Evolutionary conservation across 2,113 vertebrate genomes (phyloP).

Genomic region (Emydocephalus ijimae): DNA sequence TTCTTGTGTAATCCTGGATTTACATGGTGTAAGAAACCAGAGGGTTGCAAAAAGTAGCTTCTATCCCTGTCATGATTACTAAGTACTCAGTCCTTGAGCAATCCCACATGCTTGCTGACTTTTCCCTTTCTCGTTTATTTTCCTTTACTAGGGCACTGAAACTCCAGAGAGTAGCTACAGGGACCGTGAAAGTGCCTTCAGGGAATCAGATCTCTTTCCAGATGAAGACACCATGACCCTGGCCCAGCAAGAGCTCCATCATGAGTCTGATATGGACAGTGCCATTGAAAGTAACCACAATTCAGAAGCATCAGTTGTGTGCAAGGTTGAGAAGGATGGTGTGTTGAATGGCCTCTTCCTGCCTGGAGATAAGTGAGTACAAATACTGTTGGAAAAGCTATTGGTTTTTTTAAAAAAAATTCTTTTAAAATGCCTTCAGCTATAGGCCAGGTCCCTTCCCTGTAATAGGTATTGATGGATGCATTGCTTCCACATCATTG

Average conservation of each 20-base stretch:
- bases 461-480: neutral
- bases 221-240: slow-evolving; percentile 78
- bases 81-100: neutral
- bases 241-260: slow-evolving; percentile 71
- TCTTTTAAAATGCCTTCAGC: neutral
- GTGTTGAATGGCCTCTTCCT: slow-evolving; percentile 79
- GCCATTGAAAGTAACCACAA: slow-evolving; percentile 83
- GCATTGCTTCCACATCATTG: neutral
- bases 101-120: neutral
- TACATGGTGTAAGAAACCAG: neutral
- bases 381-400: neutral
- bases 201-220: slow-evolving; percentile 73
- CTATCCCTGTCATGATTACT: neutral
- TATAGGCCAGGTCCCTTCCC: neutral
- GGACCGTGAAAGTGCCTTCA: slow-evolving; percentile 76
- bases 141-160: slow-evolving; percentile 65
- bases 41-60: neutral
- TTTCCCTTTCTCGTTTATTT: slow-evolving; percentile 13
- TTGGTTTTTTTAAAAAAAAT: neutral
- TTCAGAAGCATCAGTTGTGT: slow-evolving; percentile 75
- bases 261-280: slow-evolving; percentile 88
- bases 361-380: slow-evolving; percentile 84
- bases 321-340: slow-evolving; percentile 73
- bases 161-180: slow-evolving; percentile 66
- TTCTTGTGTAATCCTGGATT: neutral